Conservation (phyloP, 2,888 invertebrate genomes). For the Cataglyphis cursor region DNA sequence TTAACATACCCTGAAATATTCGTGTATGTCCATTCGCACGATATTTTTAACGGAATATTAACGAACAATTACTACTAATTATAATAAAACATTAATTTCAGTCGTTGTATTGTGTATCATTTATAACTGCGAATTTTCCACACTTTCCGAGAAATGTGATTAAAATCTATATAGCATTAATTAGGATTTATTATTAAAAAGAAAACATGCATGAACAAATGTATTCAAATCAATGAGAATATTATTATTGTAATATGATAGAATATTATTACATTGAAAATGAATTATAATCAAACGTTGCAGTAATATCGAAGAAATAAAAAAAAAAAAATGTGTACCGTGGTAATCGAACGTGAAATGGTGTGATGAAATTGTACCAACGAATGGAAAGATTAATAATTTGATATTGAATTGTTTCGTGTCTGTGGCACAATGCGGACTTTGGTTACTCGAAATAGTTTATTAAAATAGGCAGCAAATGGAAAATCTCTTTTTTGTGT, state of each 20-base stretch:
- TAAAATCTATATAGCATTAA: neutral
- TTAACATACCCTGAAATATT: constrained; percentile 2
- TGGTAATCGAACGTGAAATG: constrained; percentile 25
- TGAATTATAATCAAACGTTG: constrained; percentile 3
- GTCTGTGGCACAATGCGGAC: neutral
- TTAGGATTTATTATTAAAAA: neutral
- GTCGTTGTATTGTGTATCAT: neutral
- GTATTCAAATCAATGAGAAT: neutral
- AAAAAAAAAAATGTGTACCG: neutral
- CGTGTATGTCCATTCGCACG: neutral
- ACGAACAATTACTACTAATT: neutral
- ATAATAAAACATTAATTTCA: neutral
- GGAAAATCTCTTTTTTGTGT: constrained; percentile 49
- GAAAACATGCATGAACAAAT: neutral
- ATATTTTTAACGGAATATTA: neutral
- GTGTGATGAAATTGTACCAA: constrained; percentile 26
- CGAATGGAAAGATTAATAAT: constrained; percentile 43
- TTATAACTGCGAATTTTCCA: neutral
- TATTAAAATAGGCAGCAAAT: constrained; percentile 26
- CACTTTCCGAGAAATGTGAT: neutral
- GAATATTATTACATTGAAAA: constrained; percentile 7
- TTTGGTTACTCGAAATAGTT: constrained; percentile 34
- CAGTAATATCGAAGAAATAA: neutral
- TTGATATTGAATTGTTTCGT: constrained; percentile 14
- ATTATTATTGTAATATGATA: neutral